Percentiles rank a stretch among this genome's conserved stretches.
Conservation (phyloP, 2,797 vertebrate genomes). For the Streptopelia turtur region DNA sequence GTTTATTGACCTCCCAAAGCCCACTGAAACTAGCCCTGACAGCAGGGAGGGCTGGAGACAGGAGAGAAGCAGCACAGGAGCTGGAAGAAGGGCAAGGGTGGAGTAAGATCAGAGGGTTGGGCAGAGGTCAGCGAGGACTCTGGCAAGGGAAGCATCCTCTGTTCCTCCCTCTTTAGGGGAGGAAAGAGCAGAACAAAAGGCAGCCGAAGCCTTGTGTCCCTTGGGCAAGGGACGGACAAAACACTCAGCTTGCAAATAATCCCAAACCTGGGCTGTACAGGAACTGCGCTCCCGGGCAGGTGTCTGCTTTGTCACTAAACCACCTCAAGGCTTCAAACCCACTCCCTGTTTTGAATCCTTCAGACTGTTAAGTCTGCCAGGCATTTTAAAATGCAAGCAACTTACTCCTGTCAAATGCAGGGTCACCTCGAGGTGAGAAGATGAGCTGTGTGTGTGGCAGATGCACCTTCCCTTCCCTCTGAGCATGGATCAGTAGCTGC, state of each 20-base stretch:
- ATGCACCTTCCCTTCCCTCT: neutral
- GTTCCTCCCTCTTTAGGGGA: conserved; percentile 63
- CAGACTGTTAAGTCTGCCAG: neutral
- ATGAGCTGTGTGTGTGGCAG: neutral
- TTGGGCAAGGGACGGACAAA: conserved; percentile 61
- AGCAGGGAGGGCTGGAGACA: neutral
- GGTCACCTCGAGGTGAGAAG: neutral
- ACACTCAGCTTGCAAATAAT: conserved; percentile 20
- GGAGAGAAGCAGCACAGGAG: neutral
- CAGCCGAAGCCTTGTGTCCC: conserved; percentile 3
- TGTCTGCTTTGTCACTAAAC: conserved; percentile 44
- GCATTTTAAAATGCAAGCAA: neutral
- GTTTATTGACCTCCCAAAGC: neutral
- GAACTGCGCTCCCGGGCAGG: conserved; percentile 33
- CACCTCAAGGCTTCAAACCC: neutral
- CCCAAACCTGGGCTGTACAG: conserved; percentile 42
- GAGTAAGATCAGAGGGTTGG: conserved; percentile 59
- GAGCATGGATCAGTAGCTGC: neutral
- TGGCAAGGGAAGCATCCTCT: conserved; percentile 68
- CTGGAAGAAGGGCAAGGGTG: conserved; percentile 60
- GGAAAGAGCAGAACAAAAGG: conserved; percentile 72
- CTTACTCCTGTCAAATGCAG: neutral
- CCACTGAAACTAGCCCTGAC: neutral
- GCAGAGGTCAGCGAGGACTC: conserved; percentile 62
- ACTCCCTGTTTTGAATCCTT: neutral